These are phyloP conservation scores for Drosophila ustulata DNA, from an alignment of 2,888 invertebrate genomes.

Conservation along the genomic window DNA sequence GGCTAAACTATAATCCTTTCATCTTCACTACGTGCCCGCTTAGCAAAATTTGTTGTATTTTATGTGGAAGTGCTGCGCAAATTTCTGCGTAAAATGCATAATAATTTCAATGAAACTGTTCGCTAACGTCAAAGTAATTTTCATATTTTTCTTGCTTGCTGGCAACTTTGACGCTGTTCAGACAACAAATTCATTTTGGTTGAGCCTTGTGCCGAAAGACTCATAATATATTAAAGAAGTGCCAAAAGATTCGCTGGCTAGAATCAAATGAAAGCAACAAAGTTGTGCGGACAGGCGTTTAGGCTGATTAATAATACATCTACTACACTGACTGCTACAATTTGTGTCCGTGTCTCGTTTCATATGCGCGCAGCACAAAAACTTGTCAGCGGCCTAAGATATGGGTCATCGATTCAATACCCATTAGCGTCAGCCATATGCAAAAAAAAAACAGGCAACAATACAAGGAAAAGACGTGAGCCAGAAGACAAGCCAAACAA, in stretches of 20 bases:
- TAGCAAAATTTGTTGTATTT: background rate
- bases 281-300: background rate
- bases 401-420: conserved; percentile 43
- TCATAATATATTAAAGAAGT: conserved; percentile 1
- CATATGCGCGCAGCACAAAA: conserved; percentile 18
- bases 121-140: background rate
- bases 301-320: conserved; percentile 20
- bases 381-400: conserved; percentile 29
- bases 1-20: background rate
- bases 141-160: background rate
- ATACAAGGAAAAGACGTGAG: background rate
- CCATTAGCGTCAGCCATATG: conserved; percentile 34
- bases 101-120: background rate
- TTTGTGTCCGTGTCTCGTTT: conserved; percentile 5
- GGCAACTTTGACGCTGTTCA: background rate
- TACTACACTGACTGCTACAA: conserved; percentile 11
- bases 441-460: conserved; percentile 2
- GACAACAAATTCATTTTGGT: background rate
- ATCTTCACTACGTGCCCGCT: background rate
- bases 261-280: background rate
- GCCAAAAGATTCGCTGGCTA: background rate
- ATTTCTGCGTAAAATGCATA: background rate
- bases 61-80: background rate
- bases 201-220: background rate
- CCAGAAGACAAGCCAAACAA: conserved; percentile 25